phyloP scores from a whole-genome alignment of 2,888 invertebrate genomes.

The Linnaemya tessellans region DNA sequence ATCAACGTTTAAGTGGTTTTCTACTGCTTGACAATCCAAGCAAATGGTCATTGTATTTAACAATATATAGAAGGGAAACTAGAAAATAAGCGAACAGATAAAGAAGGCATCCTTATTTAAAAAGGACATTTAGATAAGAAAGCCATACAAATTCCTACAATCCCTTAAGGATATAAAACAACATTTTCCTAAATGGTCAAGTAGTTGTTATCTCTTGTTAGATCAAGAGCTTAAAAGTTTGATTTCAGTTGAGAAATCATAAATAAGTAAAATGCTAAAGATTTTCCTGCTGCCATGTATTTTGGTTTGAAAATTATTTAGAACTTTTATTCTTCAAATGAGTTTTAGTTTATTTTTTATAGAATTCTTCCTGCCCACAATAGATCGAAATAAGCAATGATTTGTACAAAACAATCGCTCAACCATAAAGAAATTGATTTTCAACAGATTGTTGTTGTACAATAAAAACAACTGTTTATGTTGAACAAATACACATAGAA shows the following conservation, averaged over 20 bases:
- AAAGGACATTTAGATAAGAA: conserved; percentile 32
- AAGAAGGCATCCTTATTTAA: background rate
- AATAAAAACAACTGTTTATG: conserved; percentile 2
- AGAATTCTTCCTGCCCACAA: background rate
- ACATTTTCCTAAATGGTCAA: conserved; percentile 39
- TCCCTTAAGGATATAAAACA: conserved; percentile 31
- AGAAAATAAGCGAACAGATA: background rate
- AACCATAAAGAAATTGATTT: conserved; percentile 69
- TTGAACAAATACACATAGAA: background rate
- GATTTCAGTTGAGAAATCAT: conserved; percentile 45
- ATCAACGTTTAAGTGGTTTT: conserved; percentile 64
- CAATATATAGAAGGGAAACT: conserved; percentile 2
- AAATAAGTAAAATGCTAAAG: conserved; percentile 19
- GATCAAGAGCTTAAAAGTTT: conserved; percentile 33
- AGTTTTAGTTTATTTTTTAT: background rate
- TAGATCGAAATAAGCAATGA: conserved; percentile 20
- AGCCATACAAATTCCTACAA: conserved; percentile 12
- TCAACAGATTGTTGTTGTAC: conserved; percentile 60
- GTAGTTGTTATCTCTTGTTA: conserved; percentile 44
- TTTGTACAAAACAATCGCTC: conserved; percentile 65
- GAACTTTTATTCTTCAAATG: background rate
- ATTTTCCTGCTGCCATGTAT: background rate
- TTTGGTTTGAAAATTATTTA: background rate
- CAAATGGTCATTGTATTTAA: conserved; percentile 50
- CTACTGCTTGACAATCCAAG: conserved; percentile 56